Evolutionary conservation across 2,888 invertebrate genomes (phyloP), one percentile per base, ranked within the genome.

Genomic region (Dryococelus australis): DNA sequence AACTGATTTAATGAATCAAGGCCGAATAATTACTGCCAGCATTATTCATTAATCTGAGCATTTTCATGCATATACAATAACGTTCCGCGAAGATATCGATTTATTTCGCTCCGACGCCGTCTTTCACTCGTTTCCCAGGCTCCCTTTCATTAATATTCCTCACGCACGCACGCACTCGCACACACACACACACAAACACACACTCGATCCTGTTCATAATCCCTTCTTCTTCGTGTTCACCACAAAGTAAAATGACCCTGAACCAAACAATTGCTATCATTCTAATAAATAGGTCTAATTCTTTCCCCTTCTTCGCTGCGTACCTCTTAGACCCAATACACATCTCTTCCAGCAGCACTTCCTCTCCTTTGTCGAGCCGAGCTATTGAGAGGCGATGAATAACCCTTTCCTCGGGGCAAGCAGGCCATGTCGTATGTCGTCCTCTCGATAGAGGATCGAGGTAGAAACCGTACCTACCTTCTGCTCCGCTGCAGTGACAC

Each of bases 361-460:
- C 83, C 83, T 83, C 24, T 83, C 35, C 83, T 83, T 83, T 83
- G 83, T 83, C 3, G 43, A 35, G 83, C 20, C 28, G 43, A 83
- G 83, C 83, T 83, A 83, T 83, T 83, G 83, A 83, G 83, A 24
- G 83, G 28, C 83, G 83, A 83, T 35, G 83, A 83, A 83, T 83
- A 83, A 83, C 83, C 83, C 83, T 83, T 83, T 83, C 28, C 28
- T 83, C 13, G 16, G 12, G 80, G 80, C 26, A 80, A 24, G 80
- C 47, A 47, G 16, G 47, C 47, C 47, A 47, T 47, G 47, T 47
- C 47, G n/a, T 24, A 65, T 65, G 65, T 65, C 65, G 65, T 65
- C 65, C n/a, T 65, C 65, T 65, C 65, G 65, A 65, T 65, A n/a
- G 65, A 65, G 65, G 65, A 65, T n/a, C 8, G n/a, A 65, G 65